Conservation (phyloP, 53 echinoderm and acorn worm genomes). For the Echinometra lucunter region DNA sequence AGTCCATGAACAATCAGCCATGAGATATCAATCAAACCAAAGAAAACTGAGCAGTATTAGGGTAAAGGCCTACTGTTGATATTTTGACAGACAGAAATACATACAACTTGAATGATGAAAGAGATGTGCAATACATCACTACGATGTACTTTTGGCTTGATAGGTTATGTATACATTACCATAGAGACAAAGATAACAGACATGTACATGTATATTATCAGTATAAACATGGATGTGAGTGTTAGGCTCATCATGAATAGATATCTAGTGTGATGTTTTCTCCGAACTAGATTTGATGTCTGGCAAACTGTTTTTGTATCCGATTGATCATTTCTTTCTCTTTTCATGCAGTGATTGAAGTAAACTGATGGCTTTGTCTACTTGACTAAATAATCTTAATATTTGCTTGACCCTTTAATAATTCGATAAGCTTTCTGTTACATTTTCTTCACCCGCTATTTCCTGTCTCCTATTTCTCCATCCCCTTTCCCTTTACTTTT, state of each 20-base stretch:
- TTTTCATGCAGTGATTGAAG: too few species aligned
- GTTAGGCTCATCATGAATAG: neutral
- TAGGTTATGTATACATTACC: slow-evolving; percentile 30
- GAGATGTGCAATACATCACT: neutral
- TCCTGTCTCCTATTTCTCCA: too few species aligned
- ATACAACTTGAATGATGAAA: neutral
- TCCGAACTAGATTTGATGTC: neutral
- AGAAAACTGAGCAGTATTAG: neutral
- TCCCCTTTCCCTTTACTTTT: too few species aligned
- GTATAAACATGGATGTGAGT: neutral
- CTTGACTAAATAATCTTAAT: too few species aligned
- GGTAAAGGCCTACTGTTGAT: neutral
- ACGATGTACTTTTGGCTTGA: neutral
- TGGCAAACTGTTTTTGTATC: neutral
- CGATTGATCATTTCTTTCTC: neutral
- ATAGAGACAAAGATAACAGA: slow-evolving; percentile 19
- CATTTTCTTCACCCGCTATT: too few species aligned
- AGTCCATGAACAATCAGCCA: neutral
- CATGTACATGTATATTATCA: neutral
- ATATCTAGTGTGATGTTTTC: neutral
- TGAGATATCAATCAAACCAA: neutral
- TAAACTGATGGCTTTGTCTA: too few species aligned
- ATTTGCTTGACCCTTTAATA: too few species aligned
- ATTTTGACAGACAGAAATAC: neutral
- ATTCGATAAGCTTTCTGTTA: too few species aligned